These are phyloP conservation scores for Synanceia verrucosa DNA, from an alignment of 2,797 vertebrate genomes.

Conservation along the genomic window DNA sequence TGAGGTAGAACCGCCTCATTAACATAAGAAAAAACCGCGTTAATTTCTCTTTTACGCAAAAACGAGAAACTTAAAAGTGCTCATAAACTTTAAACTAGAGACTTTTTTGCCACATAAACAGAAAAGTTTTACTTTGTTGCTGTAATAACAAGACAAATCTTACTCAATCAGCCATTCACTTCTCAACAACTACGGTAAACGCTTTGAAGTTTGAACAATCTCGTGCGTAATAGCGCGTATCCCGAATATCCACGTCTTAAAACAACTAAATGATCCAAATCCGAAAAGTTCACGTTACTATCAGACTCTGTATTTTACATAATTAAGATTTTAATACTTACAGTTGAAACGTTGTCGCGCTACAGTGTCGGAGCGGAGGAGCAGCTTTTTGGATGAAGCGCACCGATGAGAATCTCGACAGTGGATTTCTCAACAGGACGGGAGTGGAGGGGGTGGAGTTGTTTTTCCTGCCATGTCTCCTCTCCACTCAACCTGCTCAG, in stretches of 20 bases:
- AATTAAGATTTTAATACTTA: conserved; percentile 45
- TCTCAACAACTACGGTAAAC: neutral
- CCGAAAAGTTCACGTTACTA: neutral
- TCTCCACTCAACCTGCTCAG: conserved; percentile 50
- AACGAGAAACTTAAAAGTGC: neutral
- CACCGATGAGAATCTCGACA: conserved; percentile 6
- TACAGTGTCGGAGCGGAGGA: conserved; percentile 23
- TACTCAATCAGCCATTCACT: neutral
- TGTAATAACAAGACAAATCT: neutral
- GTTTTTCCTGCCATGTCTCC: neutral
- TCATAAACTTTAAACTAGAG: rapidly evolving
- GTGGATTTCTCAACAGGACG: conserved; percentile 18
- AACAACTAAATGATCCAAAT: rapidly evolving
- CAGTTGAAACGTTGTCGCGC: conserved; percentile 10
- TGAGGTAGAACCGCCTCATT: rapidly evolving
- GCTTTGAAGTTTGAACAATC: neutral
- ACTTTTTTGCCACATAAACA: neutral
- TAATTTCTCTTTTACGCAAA: neutral
- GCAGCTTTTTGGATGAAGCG: conserved; percentile 21
- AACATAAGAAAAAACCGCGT: neutral
- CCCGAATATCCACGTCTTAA: neutral
- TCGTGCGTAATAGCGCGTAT: conserved; percentile 44
- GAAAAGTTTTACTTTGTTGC: neutral
- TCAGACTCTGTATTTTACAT: rapidly evolving
- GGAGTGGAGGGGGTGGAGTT: conserved; percentile 64